Evolutionary conservation across 2,797 vertebrate species (phyloP).

Genomic region (Micropoecilia bifurca): DNA sequence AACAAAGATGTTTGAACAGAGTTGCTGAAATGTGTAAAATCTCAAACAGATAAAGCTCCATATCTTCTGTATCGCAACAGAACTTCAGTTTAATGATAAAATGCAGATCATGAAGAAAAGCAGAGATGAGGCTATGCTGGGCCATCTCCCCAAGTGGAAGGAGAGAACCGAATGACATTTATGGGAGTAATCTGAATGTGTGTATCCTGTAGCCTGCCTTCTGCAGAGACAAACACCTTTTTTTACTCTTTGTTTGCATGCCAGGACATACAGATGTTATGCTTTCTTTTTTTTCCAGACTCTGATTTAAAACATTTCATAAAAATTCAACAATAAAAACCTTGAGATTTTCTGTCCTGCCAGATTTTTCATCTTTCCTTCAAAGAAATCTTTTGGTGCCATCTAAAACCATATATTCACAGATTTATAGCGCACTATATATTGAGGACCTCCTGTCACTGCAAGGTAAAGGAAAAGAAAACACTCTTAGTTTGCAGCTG

Average conservation of each 20-base stretch:
- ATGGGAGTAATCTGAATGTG: no score
- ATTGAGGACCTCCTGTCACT: neutral
- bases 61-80: neutral
- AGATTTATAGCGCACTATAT: no score
- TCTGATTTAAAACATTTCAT: constrained; percentile 12
- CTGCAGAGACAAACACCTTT: neutral
- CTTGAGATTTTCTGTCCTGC: constrained; percentile 21
- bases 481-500: neutral
- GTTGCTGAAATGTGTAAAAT: constrained; percentile 3
- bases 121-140: constrained; percentile 40
- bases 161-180: neutral
- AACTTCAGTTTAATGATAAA: constrained; percentile 50
- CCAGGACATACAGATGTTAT: neutral
- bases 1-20: neutral
- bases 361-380: neutral
- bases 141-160: neutral
- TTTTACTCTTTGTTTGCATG: neutral
- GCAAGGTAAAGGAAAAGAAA: neutral
- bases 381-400: constrained; percentile 14
- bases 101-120: constrained; percentile 55
- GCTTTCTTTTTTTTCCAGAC: neutral
- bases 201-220: neutral
- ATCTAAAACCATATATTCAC: neutral
- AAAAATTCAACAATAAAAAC: constrained; percentile 14
- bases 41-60: constrained; percentile 2